phyloP scores from a whole-genome alignment of 2,797 vertebrate genomes.

The Coregonus ussuriensis region DNA sequence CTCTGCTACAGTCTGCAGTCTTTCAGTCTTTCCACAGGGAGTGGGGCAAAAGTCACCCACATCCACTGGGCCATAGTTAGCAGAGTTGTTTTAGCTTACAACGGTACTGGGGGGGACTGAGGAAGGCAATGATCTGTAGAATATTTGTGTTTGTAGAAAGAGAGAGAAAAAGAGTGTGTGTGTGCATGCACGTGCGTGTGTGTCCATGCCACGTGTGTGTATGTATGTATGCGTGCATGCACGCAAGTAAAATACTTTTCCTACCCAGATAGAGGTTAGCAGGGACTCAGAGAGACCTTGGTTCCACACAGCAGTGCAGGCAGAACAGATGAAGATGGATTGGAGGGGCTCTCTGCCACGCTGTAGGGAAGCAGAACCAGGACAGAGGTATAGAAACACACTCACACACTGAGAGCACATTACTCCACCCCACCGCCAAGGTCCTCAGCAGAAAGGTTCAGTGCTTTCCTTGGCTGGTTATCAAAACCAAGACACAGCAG shows the following conservation, averaged over 20 bases:
- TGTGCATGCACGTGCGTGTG: neutral
- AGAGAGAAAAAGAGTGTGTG: neutral
- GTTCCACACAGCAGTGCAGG: neutral
- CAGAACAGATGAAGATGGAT: conserved; percentile 4
- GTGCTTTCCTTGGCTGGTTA: too few relatives aligned
- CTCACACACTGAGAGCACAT: too few relatives aligned
- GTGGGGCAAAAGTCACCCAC: neutral
- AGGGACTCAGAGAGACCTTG: neutral
- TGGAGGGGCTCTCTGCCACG: neutral
- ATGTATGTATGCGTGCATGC: neutral
- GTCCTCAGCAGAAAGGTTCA: too few relatives aligned
- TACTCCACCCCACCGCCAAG: too few relatives aligned
- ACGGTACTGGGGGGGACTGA: neutral
- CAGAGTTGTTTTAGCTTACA: neutral
- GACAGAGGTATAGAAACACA: too few relatives aligned
- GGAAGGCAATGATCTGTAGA: neutral
- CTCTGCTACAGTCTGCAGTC: neutral
- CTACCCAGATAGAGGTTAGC: neutral
- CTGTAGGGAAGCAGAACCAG: too few relatives aligned
- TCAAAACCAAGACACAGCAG: too few relatives aligned
- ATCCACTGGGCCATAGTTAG: neutral
- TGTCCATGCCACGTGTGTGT: neutral
- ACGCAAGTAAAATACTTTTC: neutral
- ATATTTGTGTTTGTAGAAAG: neutral
- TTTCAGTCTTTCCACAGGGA: neutral